phyloP scores from a whole-genome alignment of 2,113 vertebrate genomes.

The Mandrillus leucophaeus region DNA sequence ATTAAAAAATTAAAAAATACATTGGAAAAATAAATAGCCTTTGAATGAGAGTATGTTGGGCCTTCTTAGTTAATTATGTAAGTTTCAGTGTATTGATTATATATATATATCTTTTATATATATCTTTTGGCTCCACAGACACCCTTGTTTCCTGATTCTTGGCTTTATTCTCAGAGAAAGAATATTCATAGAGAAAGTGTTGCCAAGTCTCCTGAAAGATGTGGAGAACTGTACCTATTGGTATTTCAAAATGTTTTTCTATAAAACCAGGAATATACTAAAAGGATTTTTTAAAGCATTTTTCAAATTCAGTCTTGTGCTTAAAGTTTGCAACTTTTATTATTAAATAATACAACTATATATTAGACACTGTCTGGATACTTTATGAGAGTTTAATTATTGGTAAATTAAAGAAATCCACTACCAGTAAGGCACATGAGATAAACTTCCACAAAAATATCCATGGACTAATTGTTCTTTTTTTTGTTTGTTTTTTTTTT shows the following conservation, averaged over 20 bases:
- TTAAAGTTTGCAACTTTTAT: not conserved
- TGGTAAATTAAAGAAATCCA: not conserved
- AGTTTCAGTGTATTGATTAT: not conserved
- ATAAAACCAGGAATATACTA: not conserved
- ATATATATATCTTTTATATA: not conserved
- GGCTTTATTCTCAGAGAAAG: not conserved
- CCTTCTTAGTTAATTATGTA: not conserved
- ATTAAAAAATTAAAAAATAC: not conserved
- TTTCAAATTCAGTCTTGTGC: not conserved
- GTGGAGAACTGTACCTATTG: not conserved
- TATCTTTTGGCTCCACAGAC: not conserved
- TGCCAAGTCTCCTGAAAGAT: not conserved
- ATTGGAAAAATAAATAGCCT: not conserved
- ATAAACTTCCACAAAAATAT: not conserved
- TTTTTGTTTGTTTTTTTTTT: no score
- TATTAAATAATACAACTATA: not conserved
- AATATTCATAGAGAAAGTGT: not conserved
- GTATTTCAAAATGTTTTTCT: slow-evolving; percentile 8
- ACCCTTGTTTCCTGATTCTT: not conserved
- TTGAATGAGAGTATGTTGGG: not conserved
- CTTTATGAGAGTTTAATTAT: not conserved
- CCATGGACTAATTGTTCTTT: not conserved
- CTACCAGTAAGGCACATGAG: not conserved
- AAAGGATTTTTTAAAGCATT: slow-evolving; percentile 33
- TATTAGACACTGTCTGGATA: not conserved